Percentiles rank a stretch among this genome's conserved stretches.
Evolutionary conservation across 1,140 invertebrate species (phyloP).

Genomic region (Bacillus rossius): DNA sequence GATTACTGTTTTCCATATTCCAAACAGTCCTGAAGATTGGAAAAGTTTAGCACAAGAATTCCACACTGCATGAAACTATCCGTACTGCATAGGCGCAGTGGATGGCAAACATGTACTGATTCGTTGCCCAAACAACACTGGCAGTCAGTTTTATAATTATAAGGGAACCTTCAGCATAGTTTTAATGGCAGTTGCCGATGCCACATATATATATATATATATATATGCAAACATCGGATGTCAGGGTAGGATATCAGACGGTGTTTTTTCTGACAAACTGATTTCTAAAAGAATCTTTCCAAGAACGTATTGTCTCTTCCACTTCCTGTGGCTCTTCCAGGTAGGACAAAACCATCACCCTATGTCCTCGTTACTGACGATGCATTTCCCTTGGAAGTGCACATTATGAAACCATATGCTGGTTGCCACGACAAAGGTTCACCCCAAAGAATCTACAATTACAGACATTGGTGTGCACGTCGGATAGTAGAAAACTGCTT

Average conservation of each 20-base stretch:
- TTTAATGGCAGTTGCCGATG: constrained; percentile 20
- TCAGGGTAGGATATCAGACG: too few species aligned
- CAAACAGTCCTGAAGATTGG: constrained; percentile 18
- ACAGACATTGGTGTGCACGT: constrained; percentile 26
- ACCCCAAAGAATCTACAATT: constrained; percentile 28
- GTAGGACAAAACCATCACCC: constrained; percentile 15
- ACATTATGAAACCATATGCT: constrained; percentile 31
- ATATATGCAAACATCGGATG: too few species aligned
- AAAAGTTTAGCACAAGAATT: constrained; percentile 26
- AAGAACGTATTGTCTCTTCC: too few species aligned
- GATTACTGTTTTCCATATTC: background rate
- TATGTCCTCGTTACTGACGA: constrained; percentile 37
- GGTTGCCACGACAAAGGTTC: constrained; percentile 22
- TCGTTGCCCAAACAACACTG: constrained; percentile 24
- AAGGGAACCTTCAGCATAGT: constrained; percentile 38
- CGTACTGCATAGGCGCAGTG: constrained; percentile 36
- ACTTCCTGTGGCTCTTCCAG: constrained; percentile 8
- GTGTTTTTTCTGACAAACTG: too few species aligned
- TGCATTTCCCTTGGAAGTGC: constrained; percentile 29
- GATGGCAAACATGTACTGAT: constrained; percentile 41
- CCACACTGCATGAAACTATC: constrained; percentile 29
- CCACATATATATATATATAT: too few species aligned
- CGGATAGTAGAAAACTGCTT: constrained; percentile 41
- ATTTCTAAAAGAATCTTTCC: too few species aligned
- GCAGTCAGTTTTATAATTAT: constrained; percentile 38